Conservation (phyloP, 1,140 invertebrate genomes). For the Drosophila pruinosa region DNA sequence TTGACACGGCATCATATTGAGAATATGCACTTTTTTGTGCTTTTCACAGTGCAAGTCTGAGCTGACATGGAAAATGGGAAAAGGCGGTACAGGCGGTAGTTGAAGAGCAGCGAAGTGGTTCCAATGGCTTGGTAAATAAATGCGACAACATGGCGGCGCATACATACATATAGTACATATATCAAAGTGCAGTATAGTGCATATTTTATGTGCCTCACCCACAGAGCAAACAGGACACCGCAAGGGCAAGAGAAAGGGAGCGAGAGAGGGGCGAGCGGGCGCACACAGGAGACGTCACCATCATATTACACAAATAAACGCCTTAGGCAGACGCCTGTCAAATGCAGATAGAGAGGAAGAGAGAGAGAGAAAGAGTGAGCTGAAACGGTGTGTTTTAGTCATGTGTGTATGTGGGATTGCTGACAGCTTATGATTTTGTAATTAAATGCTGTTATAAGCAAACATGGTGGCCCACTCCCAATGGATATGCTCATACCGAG, state of each 20-base stretch:
- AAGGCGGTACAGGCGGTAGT: neutral
- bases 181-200: conserved; percentile 53
- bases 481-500: neutral
- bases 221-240: conserved; percentile 3
- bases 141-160: conserved; percentile 59
- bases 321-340: conserved; percentile 69
- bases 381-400: conserved; percentile 39
- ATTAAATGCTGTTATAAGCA: conserved; percentile 69
- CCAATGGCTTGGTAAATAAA: conserved; percentile 64
- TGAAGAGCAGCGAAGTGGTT: neutral
- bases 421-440: conserved; percentile 77
- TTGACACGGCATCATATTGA: conserved; percentile 78
- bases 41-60: conserved; percentile 23
- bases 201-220: conserved; percentile 44
- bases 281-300: conserved; percentile 51
- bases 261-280: conserved; percentile 6
- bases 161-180: conserved; percentile 21
- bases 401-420: conserved; percentile 30
- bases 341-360: conserved; percentile 37
- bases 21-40: conserved; percentile 56
- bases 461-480: conserved; percentile 25
- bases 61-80: neutral
- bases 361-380: neutral
- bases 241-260: neutral
- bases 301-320: conserved; percentile 75